phyloP scores from a whole-genome alignment of 2,888 invertebrate genomes.

The Tenthredo scrophulariae region DNA sequence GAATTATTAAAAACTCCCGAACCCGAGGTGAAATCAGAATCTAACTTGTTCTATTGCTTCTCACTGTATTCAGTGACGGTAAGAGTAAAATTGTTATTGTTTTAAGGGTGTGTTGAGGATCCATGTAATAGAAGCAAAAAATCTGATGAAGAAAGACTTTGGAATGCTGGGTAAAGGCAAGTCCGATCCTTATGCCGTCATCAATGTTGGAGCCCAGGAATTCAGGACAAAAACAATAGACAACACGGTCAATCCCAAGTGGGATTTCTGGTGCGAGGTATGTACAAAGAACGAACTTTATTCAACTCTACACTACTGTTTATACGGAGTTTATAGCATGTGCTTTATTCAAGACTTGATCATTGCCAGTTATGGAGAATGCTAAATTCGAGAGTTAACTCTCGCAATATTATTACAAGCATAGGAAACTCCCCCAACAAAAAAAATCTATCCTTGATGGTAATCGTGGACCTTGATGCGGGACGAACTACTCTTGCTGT shows the following conservation, averaged over 20 bases:
- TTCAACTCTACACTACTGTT: constrained; percentile 60
- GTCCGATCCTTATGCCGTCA: constrained; percentile 97
- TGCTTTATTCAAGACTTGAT: constrained; percentile 62
- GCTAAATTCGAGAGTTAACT: not conserved
- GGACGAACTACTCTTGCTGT: not conserved
- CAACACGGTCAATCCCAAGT: constrained; percentile 96
- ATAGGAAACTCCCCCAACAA: not conserved
- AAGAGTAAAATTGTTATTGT: constrained; percentile 9
- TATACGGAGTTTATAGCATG: constrained; percentile 67
- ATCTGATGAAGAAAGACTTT: constrained; percentile 97
- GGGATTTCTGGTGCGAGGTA: constrained; percentile 99
- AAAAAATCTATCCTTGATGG: not conserved
- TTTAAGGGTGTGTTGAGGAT: constrained; percentile 94
- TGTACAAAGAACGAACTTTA: constrained; percentile 63
- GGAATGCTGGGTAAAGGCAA: constrained; percentile 96
- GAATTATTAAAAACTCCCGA: constrained; percentile 92
- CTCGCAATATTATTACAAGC: not conserved
- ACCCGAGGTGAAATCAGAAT: constrained; percentile 86
- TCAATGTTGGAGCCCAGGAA: constrained; percentile 95
- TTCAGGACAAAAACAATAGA: constrained; percentile 96
- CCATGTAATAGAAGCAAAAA: constrained; percentile 95
- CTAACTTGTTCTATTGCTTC: constrained; percentile 33
- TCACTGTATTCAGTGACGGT: not conserved
- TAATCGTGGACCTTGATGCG: not conserved
- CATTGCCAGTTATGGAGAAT: constrained; percentile 11